Evolutionary conservation across 2,797 vertebrate genomes (phyloP).

Genomic region (Pithecia hirsuta): DNA sequence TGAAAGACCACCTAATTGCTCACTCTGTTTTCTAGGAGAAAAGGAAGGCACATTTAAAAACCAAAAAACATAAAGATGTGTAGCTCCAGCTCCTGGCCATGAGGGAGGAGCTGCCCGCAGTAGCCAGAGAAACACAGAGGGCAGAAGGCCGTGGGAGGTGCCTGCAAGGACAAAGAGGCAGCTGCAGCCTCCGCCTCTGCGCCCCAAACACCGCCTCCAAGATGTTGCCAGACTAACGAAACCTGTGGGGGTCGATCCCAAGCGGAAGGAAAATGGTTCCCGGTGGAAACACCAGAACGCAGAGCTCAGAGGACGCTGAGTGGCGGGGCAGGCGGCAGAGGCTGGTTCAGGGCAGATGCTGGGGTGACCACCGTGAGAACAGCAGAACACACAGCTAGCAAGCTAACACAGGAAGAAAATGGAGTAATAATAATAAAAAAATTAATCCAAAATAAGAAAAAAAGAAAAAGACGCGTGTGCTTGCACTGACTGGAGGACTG

Average conservation of each 20-base stretch:
- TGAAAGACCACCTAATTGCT: rapidly evolving
- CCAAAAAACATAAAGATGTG: background rate
- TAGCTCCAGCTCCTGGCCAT: background rate
- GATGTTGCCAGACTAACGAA: background rate
- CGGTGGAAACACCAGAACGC: background rate
- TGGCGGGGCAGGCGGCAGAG: too few relatives aligned
- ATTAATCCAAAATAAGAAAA: too few relatives aligned
- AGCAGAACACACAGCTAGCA: too few relatives aligned
- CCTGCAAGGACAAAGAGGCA: too few relatives aligned
- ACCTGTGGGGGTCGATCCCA: rapidly evolving
- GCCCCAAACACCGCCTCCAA: rapidly evolving
- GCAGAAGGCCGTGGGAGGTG: background rate
- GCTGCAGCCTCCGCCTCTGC: background rate
- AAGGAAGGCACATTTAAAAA: rapidly evolving
- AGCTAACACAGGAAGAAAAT: background rate
- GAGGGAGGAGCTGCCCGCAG: background rate
- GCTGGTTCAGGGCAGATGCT: background rate
- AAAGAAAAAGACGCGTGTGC: rapidly evolving
- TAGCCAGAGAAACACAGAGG: background rate
- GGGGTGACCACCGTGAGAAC: background rate
- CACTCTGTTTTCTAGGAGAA: background rate
- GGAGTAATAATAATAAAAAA: too few relatives aligned
- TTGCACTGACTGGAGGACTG: rapidly evolving
- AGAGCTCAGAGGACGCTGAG: background rate
- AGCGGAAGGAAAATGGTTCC: background rate